These are phyloP conservation scores for Blera fallax DNA, from an alignment of 2,888 invertebrate species.

Conservation along the genomic window DNA sequence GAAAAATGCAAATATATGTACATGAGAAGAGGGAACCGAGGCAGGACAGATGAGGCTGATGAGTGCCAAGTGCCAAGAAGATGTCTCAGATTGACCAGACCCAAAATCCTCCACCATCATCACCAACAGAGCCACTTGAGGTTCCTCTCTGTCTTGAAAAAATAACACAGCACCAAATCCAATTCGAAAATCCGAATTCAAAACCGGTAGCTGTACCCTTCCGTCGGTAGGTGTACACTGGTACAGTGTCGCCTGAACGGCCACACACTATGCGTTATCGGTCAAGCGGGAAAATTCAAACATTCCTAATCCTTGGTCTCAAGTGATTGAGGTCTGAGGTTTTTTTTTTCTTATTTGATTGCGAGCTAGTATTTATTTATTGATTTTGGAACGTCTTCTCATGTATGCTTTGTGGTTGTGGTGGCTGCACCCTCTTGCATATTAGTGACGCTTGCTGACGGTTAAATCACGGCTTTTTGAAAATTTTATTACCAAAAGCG, in stretches of 20 bases:
- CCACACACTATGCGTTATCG: constrained; percentile 74
- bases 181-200: constrained; percentile 11
- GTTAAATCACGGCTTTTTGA: constrained; percentile 36
- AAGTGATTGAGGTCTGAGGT: constrained; percentile 78
- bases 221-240: background rate
- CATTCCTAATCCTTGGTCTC: constrained; percentile 81
- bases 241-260: constrained; percentile 48
- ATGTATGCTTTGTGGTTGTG: background rate
- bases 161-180: constrained; percentile 41
- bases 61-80: constrained; percentile 69
- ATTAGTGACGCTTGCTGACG: constrained; percentile 49
- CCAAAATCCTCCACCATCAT: constrained; percentile 48
- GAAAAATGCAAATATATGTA: constrained; percentile 69
- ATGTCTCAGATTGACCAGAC: constrained; percentile 65
- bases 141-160: constrained; percentile 35
- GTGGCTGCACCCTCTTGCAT: constrained; percentile 11
- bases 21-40: constrained; percentile 29
- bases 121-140: constrained; percentile 38
- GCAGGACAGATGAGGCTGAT: constrained; percentile 55
- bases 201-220: constrained; percentile 58
- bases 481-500: background rate
- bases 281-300: constrained; percentile 80
- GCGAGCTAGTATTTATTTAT: constrained; percentile 46
- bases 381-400: constrained; percentile 46
- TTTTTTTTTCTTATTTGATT: constrained; percentile 46